Conservation (phyloP, 2,888 invertebrate species). For the Crocallis elinguaria region DNA sequence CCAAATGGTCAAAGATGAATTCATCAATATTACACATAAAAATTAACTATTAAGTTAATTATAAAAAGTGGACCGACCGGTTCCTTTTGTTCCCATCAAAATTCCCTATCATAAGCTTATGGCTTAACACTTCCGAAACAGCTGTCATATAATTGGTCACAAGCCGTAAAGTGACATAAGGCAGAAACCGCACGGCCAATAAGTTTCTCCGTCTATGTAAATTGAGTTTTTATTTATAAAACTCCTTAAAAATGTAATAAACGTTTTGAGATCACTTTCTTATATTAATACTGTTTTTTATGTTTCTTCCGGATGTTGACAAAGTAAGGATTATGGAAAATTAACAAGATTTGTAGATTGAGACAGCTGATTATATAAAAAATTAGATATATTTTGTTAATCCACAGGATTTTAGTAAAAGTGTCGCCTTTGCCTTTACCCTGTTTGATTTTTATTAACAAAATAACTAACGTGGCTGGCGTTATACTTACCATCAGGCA, state of each 20-base stretch:
- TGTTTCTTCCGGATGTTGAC: conserved; percentile 13
- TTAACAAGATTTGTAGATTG: conserved; percentile 13
- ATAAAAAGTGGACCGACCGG: too few species aligned
- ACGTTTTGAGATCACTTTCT: conserved; percentile 30
- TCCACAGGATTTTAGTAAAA: background rate
- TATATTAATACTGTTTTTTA: conserved; percentile 17
- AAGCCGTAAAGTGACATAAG: conserved; percentile 37
- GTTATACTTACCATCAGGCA: too few species aligned
- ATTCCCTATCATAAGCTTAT: conserved; percentile 12
- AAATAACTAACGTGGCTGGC: too few species aligned
- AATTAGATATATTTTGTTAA: background rate
- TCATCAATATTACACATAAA: too few species aligned
- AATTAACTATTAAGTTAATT: too few species aligned
- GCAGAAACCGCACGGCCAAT: conserved; percentile 15
- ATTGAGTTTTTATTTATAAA: conserved; percentile 28
- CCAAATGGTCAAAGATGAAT: too few species aligned
- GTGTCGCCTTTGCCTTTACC: too few species aligned
- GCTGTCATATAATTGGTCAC: conserved; percentile 40
- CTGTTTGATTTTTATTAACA: too few species aligned
- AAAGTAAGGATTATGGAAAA: conserved; percentile 18
- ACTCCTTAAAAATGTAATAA: conserved; percentile 28
- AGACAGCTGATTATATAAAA: background rate
- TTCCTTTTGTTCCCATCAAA: too few species aligned
- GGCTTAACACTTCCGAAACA: conserved; percentile 15
- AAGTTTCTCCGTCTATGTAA: conserved; percentile 35